Conservation (phyloP, 1,140 invertebrate species). For the Hestina assimilis region DNA sequence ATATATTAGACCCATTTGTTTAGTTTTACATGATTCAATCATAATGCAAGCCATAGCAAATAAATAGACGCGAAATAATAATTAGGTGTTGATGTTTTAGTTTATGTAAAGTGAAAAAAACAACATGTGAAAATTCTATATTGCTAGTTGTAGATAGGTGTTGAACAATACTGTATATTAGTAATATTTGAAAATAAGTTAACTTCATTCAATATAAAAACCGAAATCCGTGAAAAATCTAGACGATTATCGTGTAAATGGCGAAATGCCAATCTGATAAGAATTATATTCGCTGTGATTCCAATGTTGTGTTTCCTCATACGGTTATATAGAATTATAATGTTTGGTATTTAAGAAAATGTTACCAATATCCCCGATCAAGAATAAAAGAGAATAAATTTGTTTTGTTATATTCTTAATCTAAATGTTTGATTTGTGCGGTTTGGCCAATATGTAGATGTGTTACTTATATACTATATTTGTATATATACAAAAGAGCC, state of each 20-base stretch:
- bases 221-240: constrained; percentile 11
- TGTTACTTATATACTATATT: background rate
- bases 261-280: constrained; percentile 16
- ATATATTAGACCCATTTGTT: constrained; percentile 41
- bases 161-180: background rate
- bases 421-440: background rate
- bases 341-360: background rate
- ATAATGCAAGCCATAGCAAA: constrained; percentile 12
- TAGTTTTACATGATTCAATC: constrained; percentile 21
- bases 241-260: constrained; percentile 16
- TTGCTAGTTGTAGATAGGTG: background rate
- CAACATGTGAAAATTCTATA: background rate
- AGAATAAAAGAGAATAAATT: too few species aligned
- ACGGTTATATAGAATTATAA: background rate
- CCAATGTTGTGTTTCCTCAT: background rate
- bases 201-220: background rate
- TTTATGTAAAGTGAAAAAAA: constrained; percentile 10
- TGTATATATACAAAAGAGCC: background rate
- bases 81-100: constrained; percentile 19
- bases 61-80: constrained; percentile 8
- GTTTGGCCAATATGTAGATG: background rate
- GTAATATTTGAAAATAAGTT: background rate
- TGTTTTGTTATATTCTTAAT: background rate
- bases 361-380: too few species aligned
- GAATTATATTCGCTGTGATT: background rate